Conservation (phyloP, 2,888 invertebrate species). For the Philereme transversata region DNA sequence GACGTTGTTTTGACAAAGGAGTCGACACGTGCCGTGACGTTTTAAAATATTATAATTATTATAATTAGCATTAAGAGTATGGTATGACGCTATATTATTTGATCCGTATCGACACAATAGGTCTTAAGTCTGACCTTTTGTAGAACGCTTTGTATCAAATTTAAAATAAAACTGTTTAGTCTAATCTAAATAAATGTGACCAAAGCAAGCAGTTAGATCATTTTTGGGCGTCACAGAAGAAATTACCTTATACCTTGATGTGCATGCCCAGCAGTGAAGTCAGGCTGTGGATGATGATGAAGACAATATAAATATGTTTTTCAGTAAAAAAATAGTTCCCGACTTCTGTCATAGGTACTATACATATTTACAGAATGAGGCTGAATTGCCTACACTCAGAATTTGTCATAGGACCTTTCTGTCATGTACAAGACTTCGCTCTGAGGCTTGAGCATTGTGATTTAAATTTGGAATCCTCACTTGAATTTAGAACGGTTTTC, state of each 20-base stretch:
- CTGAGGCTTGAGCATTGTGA: conserved; percentile 52
- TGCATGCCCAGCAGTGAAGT: too few species aligned
- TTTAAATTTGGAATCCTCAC: conserved; percentile 60
- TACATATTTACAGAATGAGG: conserved; percentile 2
- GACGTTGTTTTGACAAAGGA: conserved; percentile 51
- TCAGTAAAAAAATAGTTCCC: neutral
- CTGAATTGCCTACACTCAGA: conserved; percentile 26
- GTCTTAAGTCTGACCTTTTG: conserved; percentile 5
- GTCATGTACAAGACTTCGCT: conserved; percentile 41
- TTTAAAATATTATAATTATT: conserved; percentile 30
- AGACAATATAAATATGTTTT: neutral
- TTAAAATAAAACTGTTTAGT: too few species aligned
- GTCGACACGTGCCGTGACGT: conserved; percentile 44
- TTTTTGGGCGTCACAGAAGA: too few species aligned
- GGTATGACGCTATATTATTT: conserved; percentile 26
- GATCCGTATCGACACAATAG: conserved; percentile 26
- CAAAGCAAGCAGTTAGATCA: too few species aligned
- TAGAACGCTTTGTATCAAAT: neutral
- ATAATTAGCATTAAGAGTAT: conserved; percentile 30
- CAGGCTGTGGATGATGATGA: too few species aligned
- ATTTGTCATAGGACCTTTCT: conserved; percentile 37
- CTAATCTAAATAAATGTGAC: too few species aligned
- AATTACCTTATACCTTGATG: too few species aligned
- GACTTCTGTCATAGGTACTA: too few species aligned
- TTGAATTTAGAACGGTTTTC: conserved; percentile 56